A percentile compares a stretch with the other conserved stretches of the same genome.
These are phyloP conservation scores for Timema cristinae DNA, from an alignment of 2,888 invertebrate genomes.

Conservation along the genomic window DNA sequence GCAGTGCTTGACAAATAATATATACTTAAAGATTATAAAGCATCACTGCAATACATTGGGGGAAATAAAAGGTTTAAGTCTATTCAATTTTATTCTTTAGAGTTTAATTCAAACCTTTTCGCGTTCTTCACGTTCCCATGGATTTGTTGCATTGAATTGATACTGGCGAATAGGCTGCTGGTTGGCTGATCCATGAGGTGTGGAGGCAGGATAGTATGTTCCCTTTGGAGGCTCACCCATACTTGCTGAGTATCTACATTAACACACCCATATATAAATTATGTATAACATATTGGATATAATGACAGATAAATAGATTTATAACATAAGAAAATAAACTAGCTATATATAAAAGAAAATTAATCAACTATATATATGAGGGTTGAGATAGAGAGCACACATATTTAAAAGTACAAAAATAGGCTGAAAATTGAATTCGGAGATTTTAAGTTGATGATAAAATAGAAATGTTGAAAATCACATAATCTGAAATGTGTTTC, in stretches of 20 bases:
- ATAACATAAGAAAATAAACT: conserved; percentile 35
- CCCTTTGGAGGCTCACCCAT: conserved; percentile 52
- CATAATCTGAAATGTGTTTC: too few species aligned
- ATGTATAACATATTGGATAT: neutral
- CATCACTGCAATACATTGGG: neutral
- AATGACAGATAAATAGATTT: neutral
- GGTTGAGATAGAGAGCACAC: neutral
- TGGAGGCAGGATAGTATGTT: conserved; percentile 60
- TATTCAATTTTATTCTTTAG: too few species aligned
- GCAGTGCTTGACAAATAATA: too few species aligned
- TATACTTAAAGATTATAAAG: too few species aligned
- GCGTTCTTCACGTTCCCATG: conserved; percentile 91
- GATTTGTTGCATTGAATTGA: conserved; percentile 57
- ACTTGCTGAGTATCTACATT: conserved; percentile 61
- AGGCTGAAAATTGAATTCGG: too few species aligned
- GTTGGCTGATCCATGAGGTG: conserved; percentile 40
- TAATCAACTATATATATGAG: neutral
- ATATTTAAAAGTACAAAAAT: too few species aligned
- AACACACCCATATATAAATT: too few species aligned
- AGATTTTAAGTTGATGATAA: too few species aligned
- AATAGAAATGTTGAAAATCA: too few species aligned
- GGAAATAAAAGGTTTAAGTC: too few species aligned
- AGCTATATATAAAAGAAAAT: neutral
- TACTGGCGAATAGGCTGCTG: conserved; percentile 45
- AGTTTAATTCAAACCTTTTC: conserved; percentile 56